These are phyloP conservation scores for Drosophila sturtevanti DNA, from an alignment of 1,140 invertebrate species.

Conservation along the genomic window DNA sequence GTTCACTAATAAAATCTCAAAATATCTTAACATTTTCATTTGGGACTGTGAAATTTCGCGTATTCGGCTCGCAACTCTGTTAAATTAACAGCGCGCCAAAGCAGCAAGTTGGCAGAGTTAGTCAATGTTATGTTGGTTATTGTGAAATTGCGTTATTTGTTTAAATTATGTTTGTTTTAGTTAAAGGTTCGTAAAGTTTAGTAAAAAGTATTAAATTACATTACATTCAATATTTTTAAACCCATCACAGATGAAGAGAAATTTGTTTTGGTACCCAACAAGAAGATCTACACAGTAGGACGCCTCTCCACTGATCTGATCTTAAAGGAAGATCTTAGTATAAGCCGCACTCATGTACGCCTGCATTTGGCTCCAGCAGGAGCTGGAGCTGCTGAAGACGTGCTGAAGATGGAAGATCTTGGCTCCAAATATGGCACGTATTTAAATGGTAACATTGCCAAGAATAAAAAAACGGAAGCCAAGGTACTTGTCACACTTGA, in stretches of 20 bases:
- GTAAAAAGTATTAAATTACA: background rate
- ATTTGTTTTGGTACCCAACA: conserved; percentile 51
- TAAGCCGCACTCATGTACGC: conserved; percentile 84
- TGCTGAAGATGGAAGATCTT: conserved; percentile 77
- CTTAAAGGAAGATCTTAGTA: conserved; percentile 84
- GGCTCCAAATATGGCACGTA: conserved; percentile 85
- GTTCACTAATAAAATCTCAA: background rate
- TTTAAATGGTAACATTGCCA: conserved; percentile 78
- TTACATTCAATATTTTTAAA: background rate
- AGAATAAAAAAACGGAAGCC: conserved; percentile 36
- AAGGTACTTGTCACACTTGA: conserved; percentile 60
- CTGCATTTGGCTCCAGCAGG: conserved; percentile 75
- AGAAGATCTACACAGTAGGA: conserved; percentile 60
- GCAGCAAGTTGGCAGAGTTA: background rate
- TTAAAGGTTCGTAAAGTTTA: conserved; percentile 40
- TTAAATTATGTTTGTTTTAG: conserved; percentile 57
- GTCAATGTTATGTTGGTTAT: conserved; percentile 3
- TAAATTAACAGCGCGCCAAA: no score
- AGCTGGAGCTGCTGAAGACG: conserved; percentile 30
- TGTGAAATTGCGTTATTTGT: conserved; percentile 38
- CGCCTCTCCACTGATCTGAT: conserved; percentile 79
- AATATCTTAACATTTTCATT: background rate
- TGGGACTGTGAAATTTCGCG: background rate
- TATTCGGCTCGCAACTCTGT: no score
- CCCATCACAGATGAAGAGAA: conserved; percentile 47